These are phyloP conservation scores for Danio kyathit DNA, from an alignment of 2,797 vertebrate species.

Conservation along the genomic window DNA sequence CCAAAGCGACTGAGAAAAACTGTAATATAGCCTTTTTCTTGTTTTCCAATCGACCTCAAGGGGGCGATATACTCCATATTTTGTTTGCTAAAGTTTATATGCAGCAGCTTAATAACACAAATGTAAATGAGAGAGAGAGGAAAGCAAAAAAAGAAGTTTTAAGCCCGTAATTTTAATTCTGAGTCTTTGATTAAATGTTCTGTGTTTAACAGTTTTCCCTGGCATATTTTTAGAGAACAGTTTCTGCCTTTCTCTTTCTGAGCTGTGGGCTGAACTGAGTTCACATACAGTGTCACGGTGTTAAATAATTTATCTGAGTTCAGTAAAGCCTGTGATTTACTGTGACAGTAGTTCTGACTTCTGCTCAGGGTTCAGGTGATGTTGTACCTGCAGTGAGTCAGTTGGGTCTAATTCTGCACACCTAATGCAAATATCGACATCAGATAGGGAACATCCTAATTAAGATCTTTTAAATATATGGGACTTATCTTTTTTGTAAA, in stretches of 20 bases:
- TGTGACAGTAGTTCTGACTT: conserved; percentile 41
- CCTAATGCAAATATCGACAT: neutral
- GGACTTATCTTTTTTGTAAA: neutral
- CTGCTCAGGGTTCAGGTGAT: conserved; percentile 7
- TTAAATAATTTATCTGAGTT: conserved; percentile 32
- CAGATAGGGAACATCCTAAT: conserved; percentile 6
- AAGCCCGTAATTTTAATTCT: neutral
- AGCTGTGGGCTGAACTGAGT: neutral
- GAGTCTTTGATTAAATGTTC: conserved; percentile 4
- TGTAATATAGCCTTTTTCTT: neutral
- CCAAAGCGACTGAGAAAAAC: too few relatives aligned
- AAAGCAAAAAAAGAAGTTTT: neutral
- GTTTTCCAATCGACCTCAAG: conserved; percentile 15
- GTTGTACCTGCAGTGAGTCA: conserved; percentile 7
- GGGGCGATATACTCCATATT: conserved; percentile 39
- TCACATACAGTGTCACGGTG: neutral
- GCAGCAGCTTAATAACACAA: neutral
- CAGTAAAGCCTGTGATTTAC: conserved; percentile 39
- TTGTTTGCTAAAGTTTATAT: neutral
- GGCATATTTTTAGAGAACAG: neutral
- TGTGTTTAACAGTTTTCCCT: neutral
- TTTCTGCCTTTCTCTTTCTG: neutral
- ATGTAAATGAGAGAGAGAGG: neutral
- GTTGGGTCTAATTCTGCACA: neutral
- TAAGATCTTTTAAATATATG: neutral